Conservation (phyloP, 2,888 invertebrate species). For the Nebria salina region DNA sequence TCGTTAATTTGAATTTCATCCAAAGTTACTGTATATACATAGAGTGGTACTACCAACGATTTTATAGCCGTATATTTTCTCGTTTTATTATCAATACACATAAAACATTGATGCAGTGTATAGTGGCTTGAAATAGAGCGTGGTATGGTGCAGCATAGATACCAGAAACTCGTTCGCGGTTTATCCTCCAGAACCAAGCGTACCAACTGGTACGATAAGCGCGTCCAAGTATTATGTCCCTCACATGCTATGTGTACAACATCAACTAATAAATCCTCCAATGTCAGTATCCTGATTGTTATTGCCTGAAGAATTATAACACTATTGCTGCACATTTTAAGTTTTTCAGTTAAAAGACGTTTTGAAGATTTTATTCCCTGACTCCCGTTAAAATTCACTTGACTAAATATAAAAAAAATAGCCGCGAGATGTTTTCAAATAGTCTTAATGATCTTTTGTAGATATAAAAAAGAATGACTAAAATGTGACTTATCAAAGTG, state of each 20-base stretch:
- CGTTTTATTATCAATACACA: constrained; percentile 44
- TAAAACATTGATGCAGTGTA: constrained; percentile 41
- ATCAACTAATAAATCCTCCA: not conserved
- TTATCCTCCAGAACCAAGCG: constrained; percentile 16
- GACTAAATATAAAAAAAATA: no score
- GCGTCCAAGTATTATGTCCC: constrained; percentile 17
- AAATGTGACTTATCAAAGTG: not conserved
- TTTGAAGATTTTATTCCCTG: no score
- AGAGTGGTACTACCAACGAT: constrained; percentile 12
- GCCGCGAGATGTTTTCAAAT: no score
- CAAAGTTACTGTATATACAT: not conserved
- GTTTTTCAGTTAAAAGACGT: no score
- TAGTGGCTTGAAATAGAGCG: not conserved
- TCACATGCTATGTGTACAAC: not conserved
- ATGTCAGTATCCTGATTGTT: not conserved
- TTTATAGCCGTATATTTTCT: constrained; percentile 26
- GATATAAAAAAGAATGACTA: no score
- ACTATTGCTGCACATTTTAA: no score
- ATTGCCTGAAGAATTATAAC: no score
- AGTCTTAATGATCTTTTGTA: no score
- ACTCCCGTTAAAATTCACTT: no score
- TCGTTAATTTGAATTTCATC: constrained; percentile 24
- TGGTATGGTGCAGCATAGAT: not conserved
- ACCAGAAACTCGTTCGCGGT: constrained; percentile 10
- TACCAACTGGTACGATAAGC: constrained; percentile 16